Percentiles rank a stretch among this genome's conserved stretches.
Evolutionary conservation across 1,140 invertebrate species (phyloP).

Genomic region (Pristionchus pacificus): DNA sequence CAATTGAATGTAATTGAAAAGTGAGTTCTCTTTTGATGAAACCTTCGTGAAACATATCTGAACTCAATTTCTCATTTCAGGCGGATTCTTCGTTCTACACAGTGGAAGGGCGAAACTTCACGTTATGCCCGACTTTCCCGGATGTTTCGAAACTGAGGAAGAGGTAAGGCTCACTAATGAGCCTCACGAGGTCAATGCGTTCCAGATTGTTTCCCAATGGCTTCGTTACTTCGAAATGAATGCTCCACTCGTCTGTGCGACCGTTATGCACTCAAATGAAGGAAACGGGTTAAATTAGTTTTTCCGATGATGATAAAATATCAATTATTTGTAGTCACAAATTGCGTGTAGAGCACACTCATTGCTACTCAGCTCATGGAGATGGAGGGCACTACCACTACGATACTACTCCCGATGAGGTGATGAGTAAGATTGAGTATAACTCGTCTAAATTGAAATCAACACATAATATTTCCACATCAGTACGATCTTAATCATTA

Average conservation of each 20-base stretch:
- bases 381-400: constrained; percentile 34
- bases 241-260: constrained; percentile 24
- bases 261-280: constrained; percentile 30
- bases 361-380: constrained; percentile 31
- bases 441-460: background rate
- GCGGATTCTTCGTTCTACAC: constrained; percentile 27
- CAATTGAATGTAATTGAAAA: no score
- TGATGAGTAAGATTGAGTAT: no score
- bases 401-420: constrained; percentile 26
- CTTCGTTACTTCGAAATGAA: constrained; percentile 26
- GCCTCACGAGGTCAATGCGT: no score
- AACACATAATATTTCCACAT: background rate
- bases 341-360: constrained; percentile 28
- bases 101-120: constrained; percentile 25
- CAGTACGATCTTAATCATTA: no score
- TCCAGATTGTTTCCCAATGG: constrained; percentile 19
- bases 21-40: no score
- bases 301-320: background rate
- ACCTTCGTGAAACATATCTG: no score
- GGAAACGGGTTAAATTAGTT: background rate
- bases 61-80: no score
- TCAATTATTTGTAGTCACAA: background rate
- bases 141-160: constrained; percentile 8
- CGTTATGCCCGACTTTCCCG: constrained; percentile 33
- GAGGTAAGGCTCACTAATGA: no score